Base-by-base conservation (phyloP, 2,797 vertebrate genomes). In the Dendrocincla fuliginosa region DNA sequence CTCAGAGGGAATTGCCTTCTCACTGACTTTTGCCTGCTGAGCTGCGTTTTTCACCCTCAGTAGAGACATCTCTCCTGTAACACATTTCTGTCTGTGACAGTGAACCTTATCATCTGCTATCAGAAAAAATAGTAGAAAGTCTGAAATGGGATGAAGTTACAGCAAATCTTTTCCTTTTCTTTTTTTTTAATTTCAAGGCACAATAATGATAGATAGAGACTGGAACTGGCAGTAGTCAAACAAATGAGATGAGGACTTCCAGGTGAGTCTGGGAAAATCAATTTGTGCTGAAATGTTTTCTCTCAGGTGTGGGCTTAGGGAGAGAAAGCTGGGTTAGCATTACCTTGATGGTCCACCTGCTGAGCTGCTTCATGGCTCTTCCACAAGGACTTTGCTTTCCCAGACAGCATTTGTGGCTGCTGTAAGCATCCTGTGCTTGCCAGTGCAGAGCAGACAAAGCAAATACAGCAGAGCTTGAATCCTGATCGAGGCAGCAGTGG, bases 1-100 rank as follows among this genome's bases (percentile, higher is more conserved):
- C 39, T 60, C 89, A 55, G 60, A 84, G 87, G 94, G 89, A 88
- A 91, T 91, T 91, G 80, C 56, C 77, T 94, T 87, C 85, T 95
- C 44, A 16, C 89, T 86, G 94, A 64, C 93, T 96, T 97, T 94
- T 94, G 77, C 89, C 87, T 94, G 91, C 93, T 95, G 87, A 89
- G 77, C 56, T 78, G 46, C 53, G 2, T 95, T 94, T 90, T 50
- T 50, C 22, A 42, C n/a, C 55, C 16, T 86, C 1, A 0, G 10
- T 42, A 30, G 85, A 60, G 76, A 30, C 30, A 37, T 84, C 35
- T 84, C 47, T 84, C 80, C 50, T 86, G 57, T 81, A 35, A 88
- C 42, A 32, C 23, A 16, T 77, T 90, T 77, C 57, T 89, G 50
- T 33, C 55, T 70, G 41, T 86, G 42, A 79, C 37, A 70, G 63